Base-by-base conservation (phyloP, 2,797 vertebrate species). In the Sciurus vulgaris region DNA sequence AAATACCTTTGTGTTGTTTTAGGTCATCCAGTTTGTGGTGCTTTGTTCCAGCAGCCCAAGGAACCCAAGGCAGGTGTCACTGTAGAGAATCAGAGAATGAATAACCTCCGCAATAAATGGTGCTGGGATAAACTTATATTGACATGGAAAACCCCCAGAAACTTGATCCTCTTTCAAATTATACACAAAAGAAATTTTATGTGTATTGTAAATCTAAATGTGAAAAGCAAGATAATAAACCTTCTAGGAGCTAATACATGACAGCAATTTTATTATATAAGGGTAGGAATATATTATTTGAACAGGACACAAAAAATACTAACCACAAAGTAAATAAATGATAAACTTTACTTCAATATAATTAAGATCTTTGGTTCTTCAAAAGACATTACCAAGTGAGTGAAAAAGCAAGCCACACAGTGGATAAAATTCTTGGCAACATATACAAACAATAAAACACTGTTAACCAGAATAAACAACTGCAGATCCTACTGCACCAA, bases 151-250 rank as follows among this genome's bases (percentile, higher is more conserved):
- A 87, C 35, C 28, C 7, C 20, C 9, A 84, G 69, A 74, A 33
- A 77, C 30, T 61, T 67, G 41, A 73, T 67, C 28, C 7, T 90
- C 26, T 85, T 86, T 95, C 47, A 94, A 88, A 86, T 47, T 51
- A 59, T n/a, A 30, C 15, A n/a, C 35, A 89, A 74, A 85, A 72
- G 74, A 61, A 18, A 30, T 78, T 56, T 87, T 78, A 67, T 14
- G 12, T 47, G 4, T 47, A 49, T 28, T 56, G 5, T 79, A 89
- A 73, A 69, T 83, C 15, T 91, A 90, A 92, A 86, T 72, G 70
- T 51, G 49, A 91, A 88, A 96, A 91, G 18, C 20, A 82, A 85
- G 91, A 65, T 26, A 59, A 91, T 30, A 63, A 96, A 70, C 49
- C 20, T 91, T 77, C 33, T 59, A 82, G 81, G 79, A 63, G 51